These are phyloP conservation scores for Percopsis transmontana DNA, from an alignment of 2,113 vertebrate genomes.

Conservation along the genomic window DNA sequence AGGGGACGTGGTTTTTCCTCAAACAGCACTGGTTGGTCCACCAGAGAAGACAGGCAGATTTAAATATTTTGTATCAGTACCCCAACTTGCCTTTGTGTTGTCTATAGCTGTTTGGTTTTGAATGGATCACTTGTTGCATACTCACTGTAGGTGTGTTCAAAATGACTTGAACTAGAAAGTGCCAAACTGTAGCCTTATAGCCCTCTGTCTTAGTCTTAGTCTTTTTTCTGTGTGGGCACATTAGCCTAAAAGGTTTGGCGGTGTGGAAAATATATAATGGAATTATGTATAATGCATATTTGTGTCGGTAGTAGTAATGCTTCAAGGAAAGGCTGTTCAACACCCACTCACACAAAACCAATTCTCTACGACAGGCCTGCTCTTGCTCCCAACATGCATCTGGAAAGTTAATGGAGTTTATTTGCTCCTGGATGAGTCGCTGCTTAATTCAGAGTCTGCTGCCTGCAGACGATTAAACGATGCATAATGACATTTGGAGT, in stretches of 20 bases:
- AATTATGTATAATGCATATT: constrained; percentile 14
- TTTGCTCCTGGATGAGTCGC: background rate
- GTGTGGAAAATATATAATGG: constrained; percentile 31
- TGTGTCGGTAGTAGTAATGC: constrained; percentile 12
- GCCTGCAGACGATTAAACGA: constrained; percentile 36
- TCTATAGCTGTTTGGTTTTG: too few relatives aligned
- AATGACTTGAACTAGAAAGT: too few relatives aligned
- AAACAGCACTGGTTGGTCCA: too few relatives aligned
- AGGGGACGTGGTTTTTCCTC: too few relatives aligned
- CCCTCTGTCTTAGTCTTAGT: background rate
- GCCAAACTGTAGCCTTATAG: too few relatives aligned
- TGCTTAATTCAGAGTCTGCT: constrained; percentile 3
- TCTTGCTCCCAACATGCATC: background rate
- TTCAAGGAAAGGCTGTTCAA: too few relatives aligned
- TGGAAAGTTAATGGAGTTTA: background rate
- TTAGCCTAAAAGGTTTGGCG: constrained; percentile 54
- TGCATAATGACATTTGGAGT: constrained; percentile 51
- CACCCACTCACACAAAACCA: background rate
- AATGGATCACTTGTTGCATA: too few relatives aligned
- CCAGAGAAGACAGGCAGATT: too few relatives aligned
- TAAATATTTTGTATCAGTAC: too few relatives aligned
- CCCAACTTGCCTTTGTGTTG: too few relatives aligned
- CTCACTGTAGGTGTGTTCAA: background rate
- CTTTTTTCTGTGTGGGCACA: constrained; percentile 17
- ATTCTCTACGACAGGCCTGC: background rate